A percentile compares a stretch with the other conserved stretches of the same genome.
phyloP scores from a whole-genome alignment of 2,888 invertebrate species.

The Agriopis leucophaearia region DNA sequence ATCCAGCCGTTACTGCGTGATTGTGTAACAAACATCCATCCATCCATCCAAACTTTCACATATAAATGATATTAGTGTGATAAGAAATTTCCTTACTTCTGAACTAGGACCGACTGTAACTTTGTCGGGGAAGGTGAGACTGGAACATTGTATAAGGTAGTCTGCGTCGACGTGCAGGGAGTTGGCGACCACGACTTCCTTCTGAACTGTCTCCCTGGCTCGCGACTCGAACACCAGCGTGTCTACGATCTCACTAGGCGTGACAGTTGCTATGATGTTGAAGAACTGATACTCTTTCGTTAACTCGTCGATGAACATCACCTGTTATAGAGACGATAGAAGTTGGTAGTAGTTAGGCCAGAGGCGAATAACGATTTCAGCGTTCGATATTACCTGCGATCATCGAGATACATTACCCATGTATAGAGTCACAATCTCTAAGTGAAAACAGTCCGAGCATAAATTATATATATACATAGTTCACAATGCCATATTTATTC shows the following conservation, averaged over 20 bases:
- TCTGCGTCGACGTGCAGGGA: conserved; percentile 63
- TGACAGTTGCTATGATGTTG: conserved; percentile 63
- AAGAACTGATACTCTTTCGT: conserved; percentile 78
- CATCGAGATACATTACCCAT: too few relatives aligned
- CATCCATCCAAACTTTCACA: too few relatives aligned
- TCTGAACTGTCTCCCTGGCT: conserved; percentile 71
- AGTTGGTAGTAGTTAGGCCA: too few relatives aligned
- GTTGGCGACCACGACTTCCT: conserved; percentile 67
- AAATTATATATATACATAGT: too few relatives aligned
- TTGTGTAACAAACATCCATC: too few relatives aligned
- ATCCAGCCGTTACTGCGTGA: background rate
- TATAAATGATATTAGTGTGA: too few relatives aligned
- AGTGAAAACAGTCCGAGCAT: too few relatives aligned
- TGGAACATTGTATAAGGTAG: conserved; percentile 62
- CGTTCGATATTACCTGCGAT: too few relatives aligned
- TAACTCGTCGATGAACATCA: conserved; percentile 70
- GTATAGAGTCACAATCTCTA: too few relatives aligned
- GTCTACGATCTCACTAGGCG: conserved; percentile 67
- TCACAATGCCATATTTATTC: too few relatives aligned
- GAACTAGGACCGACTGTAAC: conserved; percentile 68
- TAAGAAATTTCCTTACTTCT: conserved; percentile 57
- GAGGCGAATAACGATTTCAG: too few relatives aligned
- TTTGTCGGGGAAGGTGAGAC: conserved; percentile 61
- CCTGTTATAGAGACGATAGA: conserved; percentile 53
- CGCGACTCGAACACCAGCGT: conserved; percentile 67